Percentiles rank a stretch among this genome's conserved stretches.
phyloP scores from a whole-genome alignment of 2,113 vertebrate genomes.

The Orientallactaga bullata region DNA sequence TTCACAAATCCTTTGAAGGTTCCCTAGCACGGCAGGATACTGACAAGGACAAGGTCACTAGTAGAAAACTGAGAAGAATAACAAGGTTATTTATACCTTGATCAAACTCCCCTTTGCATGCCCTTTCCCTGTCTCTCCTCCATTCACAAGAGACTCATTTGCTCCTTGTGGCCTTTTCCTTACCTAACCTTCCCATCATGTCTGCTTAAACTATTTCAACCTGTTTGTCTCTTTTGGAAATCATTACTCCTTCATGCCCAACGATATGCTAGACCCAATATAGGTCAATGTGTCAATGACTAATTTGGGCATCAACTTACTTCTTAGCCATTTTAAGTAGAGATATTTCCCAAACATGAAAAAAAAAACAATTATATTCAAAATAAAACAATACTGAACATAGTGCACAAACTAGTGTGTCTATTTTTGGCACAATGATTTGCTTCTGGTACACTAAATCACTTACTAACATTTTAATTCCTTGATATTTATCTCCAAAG shows the following conservation, averaged over 20 bases:
- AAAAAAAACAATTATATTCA: not conserved
- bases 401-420: not conserved
- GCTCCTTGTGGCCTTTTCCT: not conserved
- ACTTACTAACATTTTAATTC: conserved; percentile 57
- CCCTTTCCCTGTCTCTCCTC: not conserved
- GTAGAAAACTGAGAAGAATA: not conserved
- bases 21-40: not conserved
- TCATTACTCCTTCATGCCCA: not conserved
- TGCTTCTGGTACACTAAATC: conserved; percentile 9
- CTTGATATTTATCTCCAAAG: conserved; percentile 50
- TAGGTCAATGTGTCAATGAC: not conserved
- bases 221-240: not conserved
- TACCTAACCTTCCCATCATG: accelerated
- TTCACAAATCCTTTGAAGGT: not conserved
- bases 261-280: not conserved
- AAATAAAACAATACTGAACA: not conserved
- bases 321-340: conserved; percentile 18
- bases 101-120: not conserved
- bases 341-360: not conserved
- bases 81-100: not conserved
- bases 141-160: not conserved
- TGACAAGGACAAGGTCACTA: accelerated
- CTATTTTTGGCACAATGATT: not conserved
- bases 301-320: not conserved
- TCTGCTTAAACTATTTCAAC: not conserved